Percentiles rank a stretch among this genome's conserved stretches.
Evolutionary conservation across 2,888 invertebrate genomes (phyloP).

Genomic region (Eupithecia tripunctaria): DNA sequence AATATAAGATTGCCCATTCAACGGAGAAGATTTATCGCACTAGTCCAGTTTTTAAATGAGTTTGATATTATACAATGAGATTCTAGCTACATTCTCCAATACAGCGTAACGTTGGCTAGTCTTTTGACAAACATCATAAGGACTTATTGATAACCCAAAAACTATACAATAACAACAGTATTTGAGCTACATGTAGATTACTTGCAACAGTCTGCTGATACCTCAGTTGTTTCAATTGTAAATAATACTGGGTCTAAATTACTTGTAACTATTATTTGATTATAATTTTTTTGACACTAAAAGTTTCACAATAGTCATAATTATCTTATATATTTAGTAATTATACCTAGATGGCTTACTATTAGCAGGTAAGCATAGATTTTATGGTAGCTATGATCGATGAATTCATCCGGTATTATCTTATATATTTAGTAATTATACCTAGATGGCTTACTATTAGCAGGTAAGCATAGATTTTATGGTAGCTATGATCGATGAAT

Average conservation of each 20-base stretch:
- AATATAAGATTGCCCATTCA: slow-evolving; percentile 68
- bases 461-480: not conserved
- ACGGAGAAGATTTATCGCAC: slow-evolving; percentile 56
- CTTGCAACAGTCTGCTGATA: no score
- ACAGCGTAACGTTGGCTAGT: not conserved
- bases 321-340: no score
- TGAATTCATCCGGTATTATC: not conserved
- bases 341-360: not conserved
- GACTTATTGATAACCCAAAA: not conserved
- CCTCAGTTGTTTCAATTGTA: no score
- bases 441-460: not conserved
- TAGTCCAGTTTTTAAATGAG: slow-evolving; percentile 48
- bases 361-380: not conserved
- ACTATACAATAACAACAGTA: not conserved
- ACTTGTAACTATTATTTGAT: no score
- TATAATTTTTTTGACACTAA: no score
- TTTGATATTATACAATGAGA: slow-evolving; percentile 34
- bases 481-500: not conserved
- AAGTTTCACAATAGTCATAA: no score
- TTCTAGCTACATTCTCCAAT: slow-evolving; percentile 10
- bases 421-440: not conserved
- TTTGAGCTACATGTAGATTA: no score
- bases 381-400: not conserved
- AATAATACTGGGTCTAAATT: no score
- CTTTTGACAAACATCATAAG: not conserved